Conservation (phyloP, 2,888 invertebrate genomes). For the Pterostichus niger region DNA sequence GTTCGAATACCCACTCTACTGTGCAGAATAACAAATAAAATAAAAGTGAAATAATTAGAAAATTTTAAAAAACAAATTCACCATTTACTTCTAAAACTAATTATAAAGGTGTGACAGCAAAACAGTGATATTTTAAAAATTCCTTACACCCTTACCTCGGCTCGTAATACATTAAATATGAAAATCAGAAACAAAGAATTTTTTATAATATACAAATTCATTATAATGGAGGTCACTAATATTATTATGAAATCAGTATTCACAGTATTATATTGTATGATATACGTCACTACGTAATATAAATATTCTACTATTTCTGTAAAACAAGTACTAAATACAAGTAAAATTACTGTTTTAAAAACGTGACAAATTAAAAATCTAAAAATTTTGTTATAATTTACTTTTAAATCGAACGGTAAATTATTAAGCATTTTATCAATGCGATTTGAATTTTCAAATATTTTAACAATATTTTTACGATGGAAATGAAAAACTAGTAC, state of each 20-base stretch:
- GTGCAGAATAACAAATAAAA: too few species aligned
- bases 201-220: not conserved
- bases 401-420: not conserved
- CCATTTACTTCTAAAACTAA: too few species aligned
- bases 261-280: not conserved
- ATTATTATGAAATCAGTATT: not conserved
- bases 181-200: not conserved
- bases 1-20: too few species aligned
- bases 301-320: not conserved
- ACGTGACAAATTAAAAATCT: constrained; percentile 9
- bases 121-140: too few species aligned
- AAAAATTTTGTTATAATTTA: too few species aligned
- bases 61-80: too few species aligned
- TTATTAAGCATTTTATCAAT: constrained; percentile 1
- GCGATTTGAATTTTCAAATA: not conserved
- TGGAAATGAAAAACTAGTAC: not conserved
- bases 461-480: not conserved
- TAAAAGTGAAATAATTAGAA: too few species aligned
- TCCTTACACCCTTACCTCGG: not conserved
- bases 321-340: not conserved
- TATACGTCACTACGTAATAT: not conserved
- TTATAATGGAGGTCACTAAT: not conserved
- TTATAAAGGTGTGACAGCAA: too few species aligned
- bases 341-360: constrained; percentile 11
- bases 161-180: not conserved